phyloP scores from a whole-genome alignment of 2,113 vertebrate genomes.

The Procapra przewalskii region DNA sequence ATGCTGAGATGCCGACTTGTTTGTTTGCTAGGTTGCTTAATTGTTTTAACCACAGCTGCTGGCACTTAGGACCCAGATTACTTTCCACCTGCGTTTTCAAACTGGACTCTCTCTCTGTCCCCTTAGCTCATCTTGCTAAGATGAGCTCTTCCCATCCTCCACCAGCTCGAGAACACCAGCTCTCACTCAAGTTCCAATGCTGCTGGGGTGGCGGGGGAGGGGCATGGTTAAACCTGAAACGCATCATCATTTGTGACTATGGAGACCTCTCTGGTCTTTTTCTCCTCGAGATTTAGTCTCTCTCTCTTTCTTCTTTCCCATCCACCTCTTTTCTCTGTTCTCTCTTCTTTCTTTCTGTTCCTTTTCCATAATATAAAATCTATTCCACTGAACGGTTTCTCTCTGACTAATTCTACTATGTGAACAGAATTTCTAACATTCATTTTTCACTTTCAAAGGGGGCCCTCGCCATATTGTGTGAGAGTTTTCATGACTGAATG shows the following conservation, averaged over 20 bases:
- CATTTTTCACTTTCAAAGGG: slow-evolving; percentile 4
- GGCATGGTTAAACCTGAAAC: background rate
- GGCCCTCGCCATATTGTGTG: background rate
- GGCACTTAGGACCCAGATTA: background rate
- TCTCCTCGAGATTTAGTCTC: background rate
- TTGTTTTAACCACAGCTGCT: background rate
- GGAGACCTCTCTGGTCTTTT: background rate
- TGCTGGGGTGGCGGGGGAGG: background rate
- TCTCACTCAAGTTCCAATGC: background rate
- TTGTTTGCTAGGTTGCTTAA: background rate
- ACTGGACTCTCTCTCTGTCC: background rate
- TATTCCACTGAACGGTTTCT: background rate
- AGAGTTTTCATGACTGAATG: background rate
- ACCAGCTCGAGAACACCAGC: background rate
- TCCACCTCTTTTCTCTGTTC: background rate
- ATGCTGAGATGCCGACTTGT: background rate
- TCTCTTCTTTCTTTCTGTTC: background rate
- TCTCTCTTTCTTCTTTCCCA: background rate
- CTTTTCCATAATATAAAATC: slow-evolving; percentile 3
- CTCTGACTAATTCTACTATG: background rate
- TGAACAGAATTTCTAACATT: slow-evolving; percentile 5
- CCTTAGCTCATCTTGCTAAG: background rate
- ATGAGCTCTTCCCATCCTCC: background rate
- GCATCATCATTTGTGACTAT: background rate
- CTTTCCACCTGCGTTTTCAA: background rate